Conservation (phyloP, 35 echinoderm and acorn worm species). For the Anneissia japonica region DNA sequence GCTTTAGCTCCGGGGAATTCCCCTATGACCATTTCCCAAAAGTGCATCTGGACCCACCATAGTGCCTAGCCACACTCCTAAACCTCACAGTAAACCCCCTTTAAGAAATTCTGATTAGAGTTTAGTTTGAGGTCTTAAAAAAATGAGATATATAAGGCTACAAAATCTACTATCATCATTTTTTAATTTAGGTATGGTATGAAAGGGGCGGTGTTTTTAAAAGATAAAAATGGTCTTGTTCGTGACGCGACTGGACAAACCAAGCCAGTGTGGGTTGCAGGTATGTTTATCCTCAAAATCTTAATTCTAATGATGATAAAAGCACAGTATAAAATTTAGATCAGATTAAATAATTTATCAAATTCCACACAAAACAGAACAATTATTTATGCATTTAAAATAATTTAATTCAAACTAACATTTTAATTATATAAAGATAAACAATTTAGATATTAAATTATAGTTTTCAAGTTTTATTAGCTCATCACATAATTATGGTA, state of each 20-base stretch:
- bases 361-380: background rate
- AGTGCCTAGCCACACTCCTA: too few relatives aligned
- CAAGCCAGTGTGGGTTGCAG: constrained; percentile 41
- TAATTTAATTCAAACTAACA: background rate
- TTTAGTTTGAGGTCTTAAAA: too few relatives aligned
- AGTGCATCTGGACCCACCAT: too few relatives aligned
- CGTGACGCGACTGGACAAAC: constrained; percentile 6
- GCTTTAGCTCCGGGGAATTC: too few relatives aligned
- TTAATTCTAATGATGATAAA: background rate
- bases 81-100: too few relatives aligned
- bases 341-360: background rate
- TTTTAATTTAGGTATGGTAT: constrained; percentile 80
- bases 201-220: constrained; percentile 73
- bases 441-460: background rate
- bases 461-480: background rate
- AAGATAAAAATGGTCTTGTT: constrained; percentile 68
- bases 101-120: too few relatives aligned
- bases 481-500: background rate
- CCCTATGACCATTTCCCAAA: too few relatives aligned
- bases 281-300: constrained; percentile 5
- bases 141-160: too few relatives aligned
- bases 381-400: background rate
- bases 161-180: too few relatives aligned
- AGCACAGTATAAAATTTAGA: too few relatives aligned
- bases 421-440: background rate